Evolutionary conservation across 2,797 vertebrate species (phyloP).

Genomic region (Anolis apletophallus): DNA sequence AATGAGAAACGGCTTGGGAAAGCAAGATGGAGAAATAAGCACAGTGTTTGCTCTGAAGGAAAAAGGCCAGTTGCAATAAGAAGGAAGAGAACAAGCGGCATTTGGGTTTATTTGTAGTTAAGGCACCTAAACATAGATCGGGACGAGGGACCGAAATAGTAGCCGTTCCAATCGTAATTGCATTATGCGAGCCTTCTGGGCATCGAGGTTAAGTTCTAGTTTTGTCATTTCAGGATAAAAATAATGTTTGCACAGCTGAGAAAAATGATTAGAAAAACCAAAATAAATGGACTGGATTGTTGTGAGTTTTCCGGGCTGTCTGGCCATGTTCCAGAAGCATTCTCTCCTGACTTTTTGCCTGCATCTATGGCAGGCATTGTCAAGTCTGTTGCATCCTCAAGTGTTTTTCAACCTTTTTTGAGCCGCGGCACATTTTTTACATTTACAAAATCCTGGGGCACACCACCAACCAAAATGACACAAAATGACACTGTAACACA

Average conservation of each 20-base stretch:
- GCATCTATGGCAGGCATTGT: too few relatives aligned
- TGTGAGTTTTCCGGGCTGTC: too few relatives aligned
- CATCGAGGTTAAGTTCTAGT: not conserved
- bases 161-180: not conserved
- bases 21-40: constrained; percentile 28
- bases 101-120: constrained; percentile 11
- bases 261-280: not conserved
- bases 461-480: too few relatives aligned
- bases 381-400: too few relatives aligned
- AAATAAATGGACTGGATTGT: not conserved
- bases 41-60: constrained; percentile 22
- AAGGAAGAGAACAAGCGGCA: not conserved
- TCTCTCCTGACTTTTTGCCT: too few relatives aligned
- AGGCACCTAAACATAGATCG: not conserved
- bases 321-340: too few relatives aligned
- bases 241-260: not conserved
- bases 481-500: too few relatives aligned
- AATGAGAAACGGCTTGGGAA: constrained; percentile 42
- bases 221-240: not conserved
- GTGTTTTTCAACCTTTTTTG: too few relatives aligned
- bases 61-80: not conserved
- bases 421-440: too few relatives aligned
- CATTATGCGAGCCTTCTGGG: not conserved
- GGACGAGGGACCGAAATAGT: not conserved
- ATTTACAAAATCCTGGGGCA: too few relatives aligned